phyloP scores from a whole-genome alignment of 53 echinoderm and acorn worm species.

The Holothuria scabra region DNA sequence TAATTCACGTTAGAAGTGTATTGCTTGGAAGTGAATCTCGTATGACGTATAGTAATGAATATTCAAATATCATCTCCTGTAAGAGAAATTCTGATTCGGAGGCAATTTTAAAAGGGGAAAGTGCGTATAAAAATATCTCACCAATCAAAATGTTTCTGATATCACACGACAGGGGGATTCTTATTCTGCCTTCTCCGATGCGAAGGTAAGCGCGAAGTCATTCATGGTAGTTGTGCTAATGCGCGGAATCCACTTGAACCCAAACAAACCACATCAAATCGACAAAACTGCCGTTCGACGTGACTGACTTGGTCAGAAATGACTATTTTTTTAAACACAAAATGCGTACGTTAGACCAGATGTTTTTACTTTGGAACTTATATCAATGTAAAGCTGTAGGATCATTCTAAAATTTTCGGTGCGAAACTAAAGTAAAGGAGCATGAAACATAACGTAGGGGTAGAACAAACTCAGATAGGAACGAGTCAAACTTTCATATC shows the following conservation, averaged over 20 bases:
- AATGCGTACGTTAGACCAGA: constrained; percentile 1
- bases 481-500: no score
- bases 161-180: background rate
- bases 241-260: constrained; percentile 2
- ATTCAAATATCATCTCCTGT: no score
- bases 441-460: background rate
- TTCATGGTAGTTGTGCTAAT: background rate
- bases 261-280: background rate
- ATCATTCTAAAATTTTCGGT: background rate
- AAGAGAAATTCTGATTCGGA: no score
- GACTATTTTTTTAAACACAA: background rate
- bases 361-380: background rate
- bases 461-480: no score
- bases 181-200: background rate
- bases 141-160: background rate
- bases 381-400: background rate
- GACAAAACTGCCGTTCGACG: background rate
- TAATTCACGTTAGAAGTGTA: no score
- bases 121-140: no score
- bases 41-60: no score
- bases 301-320: background rate
- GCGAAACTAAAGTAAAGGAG: background rate
- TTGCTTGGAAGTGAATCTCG: no score
- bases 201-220: background rate
- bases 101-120: no score